Base-by-base conservation (phyloP, 2,888 invertebrate species). In the Drosophila mimica region DNA sequence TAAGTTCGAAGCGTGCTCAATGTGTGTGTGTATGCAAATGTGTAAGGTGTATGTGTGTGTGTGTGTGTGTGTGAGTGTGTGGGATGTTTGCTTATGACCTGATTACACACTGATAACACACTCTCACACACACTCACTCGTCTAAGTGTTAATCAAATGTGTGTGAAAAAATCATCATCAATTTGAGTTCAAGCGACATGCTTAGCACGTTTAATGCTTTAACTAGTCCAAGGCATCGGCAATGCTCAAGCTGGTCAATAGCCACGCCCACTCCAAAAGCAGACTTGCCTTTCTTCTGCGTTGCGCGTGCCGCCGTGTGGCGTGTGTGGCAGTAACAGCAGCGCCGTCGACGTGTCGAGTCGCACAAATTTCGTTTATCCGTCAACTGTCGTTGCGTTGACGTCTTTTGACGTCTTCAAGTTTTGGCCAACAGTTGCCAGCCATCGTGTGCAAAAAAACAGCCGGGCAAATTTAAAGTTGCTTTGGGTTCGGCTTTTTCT, bases 321-420 rank as follows among this genome's bases (percentile, higher is more conserved):
- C 83, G 38, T 30, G 60, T 60, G 74, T 65, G 81, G 70, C 83
- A 82, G 82, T 83, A 83, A 76, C 78, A 79, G 74, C 85, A 88
- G 83, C 77, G 85, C 88, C 75, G 85, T 88, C 79, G 82, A 85
- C 85, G 89, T 87, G 89, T 83, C 85, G 79, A 85, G 81, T 81
- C 81, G 82, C 79, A 81, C 56, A 81, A 81, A 56, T 76, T 81
- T 82, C 66, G 63, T 77, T 80, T 80, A 70, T 75, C 71, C 64
- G 75, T 79, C 68, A 69, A 59, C 54, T 65, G 49, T 63, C 57
- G 63, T 33, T 28, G 63, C 49, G 61, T 49, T 33, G 43, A 34
- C 52, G 46, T 31, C 25, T 56, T 9, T 34, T 25, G 54, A 25
- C 52, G 66, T 48, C 54, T 54, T 40, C 8, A 46, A 46, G 48